A percentile compares a stretch with the other conserved stretches of the same genome.
These are phyloP conservation scores for Akabosia matsudoensis DNA, from an alignment of 1,140 invertebrate species.

Conservation along the genomic window DNA sequence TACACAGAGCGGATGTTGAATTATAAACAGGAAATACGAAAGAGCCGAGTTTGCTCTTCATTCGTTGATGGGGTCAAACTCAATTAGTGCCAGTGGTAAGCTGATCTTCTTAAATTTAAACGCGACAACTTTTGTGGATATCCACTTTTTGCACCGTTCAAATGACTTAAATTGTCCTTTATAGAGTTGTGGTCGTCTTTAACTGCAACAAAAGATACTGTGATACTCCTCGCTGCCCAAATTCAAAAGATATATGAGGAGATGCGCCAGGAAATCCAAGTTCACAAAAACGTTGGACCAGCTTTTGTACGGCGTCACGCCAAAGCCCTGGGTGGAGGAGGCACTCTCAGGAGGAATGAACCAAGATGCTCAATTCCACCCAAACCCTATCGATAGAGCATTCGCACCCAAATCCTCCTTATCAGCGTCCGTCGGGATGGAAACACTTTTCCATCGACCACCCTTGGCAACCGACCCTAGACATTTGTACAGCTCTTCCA, in stretches of 20 bases:
- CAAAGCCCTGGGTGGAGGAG: not conserved
- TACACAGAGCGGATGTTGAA: not conserved
- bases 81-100: not conserved
- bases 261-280: not conserved
- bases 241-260: conserved; percentile 1
- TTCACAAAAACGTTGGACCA: not conserved
- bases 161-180: not conserved
- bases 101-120: too few species aligned
- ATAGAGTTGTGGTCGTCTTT: not conserved
- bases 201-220: not conserved
- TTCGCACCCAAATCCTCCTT: too few species aligned
- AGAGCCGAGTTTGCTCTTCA: not conserved
- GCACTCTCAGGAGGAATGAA: not conserved
- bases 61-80: not conserved
- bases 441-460: too few species aligned
- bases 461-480: too few species aligned
- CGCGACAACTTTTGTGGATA: too few species aligned
- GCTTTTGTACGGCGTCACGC: not conserved
- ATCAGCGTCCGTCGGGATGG: too few species aligned
- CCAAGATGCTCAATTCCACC: too few species aligned
- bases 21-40: conserved; percentile 4
- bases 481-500: too few species aligned
- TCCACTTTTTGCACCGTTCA: too few species aligned
- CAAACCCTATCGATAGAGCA: too few species aligned
- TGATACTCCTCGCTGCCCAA: not conserved